Base-by-base conservation (phyloP, 1,140 invertebrate species). In the Hetaerina americana region DNA sequence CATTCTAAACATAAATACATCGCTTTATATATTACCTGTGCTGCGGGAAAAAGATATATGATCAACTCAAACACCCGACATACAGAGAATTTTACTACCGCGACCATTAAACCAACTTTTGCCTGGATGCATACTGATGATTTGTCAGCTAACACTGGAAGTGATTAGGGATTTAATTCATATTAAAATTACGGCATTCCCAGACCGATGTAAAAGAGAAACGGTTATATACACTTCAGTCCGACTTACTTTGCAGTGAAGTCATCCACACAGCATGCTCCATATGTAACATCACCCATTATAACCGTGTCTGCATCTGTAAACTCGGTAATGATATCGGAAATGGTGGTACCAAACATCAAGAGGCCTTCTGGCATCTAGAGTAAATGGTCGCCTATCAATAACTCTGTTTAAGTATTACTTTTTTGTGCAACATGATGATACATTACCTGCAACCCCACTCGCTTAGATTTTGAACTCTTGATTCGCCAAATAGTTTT, bases 221-320 rank as follows among this genome's bases (percentile, higher is more conserved):
- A n/a, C n/a, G n/a, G n/a, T n/a, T n/a, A n/a, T n/a, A n/a, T n/a
- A n/a, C n/a, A n/a, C n/a, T n/a, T n/a, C n/a, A n/a, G n/a, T n/a
- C n/a, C n/a, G n/a, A 57, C 40, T 24, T 94, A 92, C 78, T 88
- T 87, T 0, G 97, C 96, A 12, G 95, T 96, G 76, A 90, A 94
- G 83, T 99, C 98, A 81, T 99, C 98, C n/a, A 99, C 90, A 82
- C 98, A 99, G 80, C 98, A 99, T 3, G 98, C 98, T 67, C 97
- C 98, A 82, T 99, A 99, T 1, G 96, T 98, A 0, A 97, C 93
- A 85, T 99, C 98, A 15, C 95, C 96, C 94, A 99, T 95, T 73
- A 99, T 97, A 18, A 99, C 86, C n/a, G 91, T 92, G 73, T 99
- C 95, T 27, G 92, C 94, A 67, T 87, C 87, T 15, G 95, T 96